Conservation (phyloP, 1,140 invertebrate genomes). For the Sarcophaga bullata region DNA sequence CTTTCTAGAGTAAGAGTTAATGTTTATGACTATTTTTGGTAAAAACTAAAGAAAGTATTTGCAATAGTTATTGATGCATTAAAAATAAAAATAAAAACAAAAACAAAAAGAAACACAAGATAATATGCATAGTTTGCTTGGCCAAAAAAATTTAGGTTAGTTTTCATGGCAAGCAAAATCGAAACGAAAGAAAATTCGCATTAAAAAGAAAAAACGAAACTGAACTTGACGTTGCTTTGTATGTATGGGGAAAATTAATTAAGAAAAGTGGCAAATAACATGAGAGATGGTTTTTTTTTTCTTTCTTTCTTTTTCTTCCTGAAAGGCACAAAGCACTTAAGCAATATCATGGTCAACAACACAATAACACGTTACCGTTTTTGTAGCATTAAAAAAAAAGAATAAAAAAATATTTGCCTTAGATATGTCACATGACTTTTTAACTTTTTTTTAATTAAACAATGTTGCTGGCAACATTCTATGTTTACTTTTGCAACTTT, state of each 20-base stretch:
- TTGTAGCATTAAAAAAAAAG: too few relatives aligned
- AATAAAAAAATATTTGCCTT: too few relatives aligned
- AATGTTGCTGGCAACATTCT: too few relatives aligned
- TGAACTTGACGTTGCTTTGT: background rate
- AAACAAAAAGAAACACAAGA: background rate
- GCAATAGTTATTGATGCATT: background rate
- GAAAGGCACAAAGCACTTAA: too few relatives aligned
- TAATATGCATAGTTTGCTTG: constrained; percentile 3
- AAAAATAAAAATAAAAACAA: background rate
- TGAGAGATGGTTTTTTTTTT: background rate
- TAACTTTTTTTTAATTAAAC: too few relatives aligned
- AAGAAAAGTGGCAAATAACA: background rate
- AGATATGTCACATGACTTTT: too few relatives aligned
- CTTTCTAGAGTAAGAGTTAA: constrained; percentile 11
- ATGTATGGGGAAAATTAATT: background rate
- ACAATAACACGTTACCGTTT: too few relatives aligned
- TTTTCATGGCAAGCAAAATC: background rate
- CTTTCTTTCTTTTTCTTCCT: too few relatives aligned
- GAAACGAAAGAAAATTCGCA: too few relatives aligned
- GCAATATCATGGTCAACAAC: too few relatives aligned
- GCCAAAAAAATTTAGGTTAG: constrained; percentile 18
- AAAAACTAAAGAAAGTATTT: constrained; percentile 26
- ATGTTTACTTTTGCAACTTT: too few relatives aligned
- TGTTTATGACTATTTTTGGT: constrained; percentile 39
- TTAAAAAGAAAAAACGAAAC: background rate